Evolutionary conservation across 1,140 invertebrate genomes (phyloP).

Genomic region (Aphaenogaster floridana): DNA sequence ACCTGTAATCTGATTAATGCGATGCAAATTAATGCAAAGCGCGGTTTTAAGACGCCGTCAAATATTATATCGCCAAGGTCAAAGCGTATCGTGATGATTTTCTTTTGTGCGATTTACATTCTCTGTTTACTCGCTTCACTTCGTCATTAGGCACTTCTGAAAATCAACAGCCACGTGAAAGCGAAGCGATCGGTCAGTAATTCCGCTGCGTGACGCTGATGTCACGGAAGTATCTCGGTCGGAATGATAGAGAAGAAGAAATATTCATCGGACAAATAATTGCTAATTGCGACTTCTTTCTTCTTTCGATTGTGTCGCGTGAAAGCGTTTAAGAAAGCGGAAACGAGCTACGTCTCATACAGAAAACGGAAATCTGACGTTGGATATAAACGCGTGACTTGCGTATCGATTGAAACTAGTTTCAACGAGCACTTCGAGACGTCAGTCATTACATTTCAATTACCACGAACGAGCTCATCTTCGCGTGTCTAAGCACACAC

Average conservation of each 20-base stretch:
- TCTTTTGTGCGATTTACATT: background rate
- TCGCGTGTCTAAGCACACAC: background rate
- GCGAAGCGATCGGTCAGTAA: constrained; percentile 1
- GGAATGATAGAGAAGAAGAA: background rate
- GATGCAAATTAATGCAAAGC: background rate
- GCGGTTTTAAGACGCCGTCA: background rate
- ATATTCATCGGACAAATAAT: background rate
- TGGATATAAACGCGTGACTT: background rate
- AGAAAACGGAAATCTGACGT: background rate
- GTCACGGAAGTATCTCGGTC: background rate
- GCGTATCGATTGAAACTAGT: background rate
- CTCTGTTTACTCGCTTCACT: background rate
- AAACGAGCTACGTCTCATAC: constrained; percentile 19
- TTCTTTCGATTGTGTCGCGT: background rate
- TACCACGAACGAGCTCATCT: background rate
- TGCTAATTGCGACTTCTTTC: constrained; percentile 30
- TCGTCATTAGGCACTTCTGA: background rate
- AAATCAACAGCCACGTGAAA: constrained; percentile 11
- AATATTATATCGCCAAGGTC: background rate
- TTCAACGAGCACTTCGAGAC: background rate
- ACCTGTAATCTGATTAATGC: background rate
- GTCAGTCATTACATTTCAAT: background rate
- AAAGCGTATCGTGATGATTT: background rate
- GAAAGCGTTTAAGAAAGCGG: constrained; percentile 60
- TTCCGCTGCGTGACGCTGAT: background rate